Conservation (phyloP, 2,113 vertebrate species). For the Pollimyrus isidori region DNA sequence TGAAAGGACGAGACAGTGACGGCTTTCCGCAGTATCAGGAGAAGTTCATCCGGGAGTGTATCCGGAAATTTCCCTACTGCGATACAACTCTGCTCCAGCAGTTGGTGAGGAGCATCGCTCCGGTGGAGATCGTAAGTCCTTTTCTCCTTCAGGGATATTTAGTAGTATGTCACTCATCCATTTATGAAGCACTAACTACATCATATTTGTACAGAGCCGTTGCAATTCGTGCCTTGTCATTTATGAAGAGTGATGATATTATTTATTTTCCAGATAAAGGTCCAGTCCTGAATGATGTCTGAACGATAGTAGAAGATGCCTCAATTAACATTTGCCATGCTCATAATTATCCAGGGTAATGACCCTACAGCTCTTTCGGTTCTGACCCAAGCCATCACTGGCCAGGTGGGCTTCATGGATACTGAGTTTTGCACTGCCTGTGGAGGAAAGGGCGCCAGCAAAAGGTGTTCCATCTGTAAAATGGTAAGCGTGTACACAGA, state of each 20-base stretch:
- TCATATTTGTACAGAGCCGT: not conserved
- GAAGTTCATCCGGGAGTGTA: slow-evolving; percentile 87
- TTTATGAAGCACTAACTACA: not conserved
- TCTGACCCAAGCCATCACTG: slow-evolving; percentile 92
- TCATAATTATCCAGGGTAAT: slow-evolving; percentile 64
- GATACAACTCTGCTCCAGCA: slow-evolving; percentile 93
- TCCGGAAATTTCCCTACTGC: slow-evolving; percentile 91
- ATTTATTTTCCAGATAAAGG: not conserved
- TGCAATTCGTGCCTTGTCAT: not conserved
- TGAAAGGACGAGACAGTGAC: slow-evolving; percentile 83
- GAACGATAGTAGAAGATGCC: not conserved
- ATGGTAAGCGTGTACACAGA: slow-evolving; percentile 63
- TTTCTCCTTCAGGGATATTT: not conserved
- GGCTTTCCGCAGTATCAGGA: slow-evolving; percentile 88
- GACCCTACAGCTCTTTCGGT: slow-evolving; percentile 94
- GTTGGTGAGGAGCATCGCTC: slow-evolving; percentile 90
- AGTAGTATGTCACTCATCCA: not conserved
- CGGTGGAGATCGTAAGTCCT: slow-evolving; percentile 87
- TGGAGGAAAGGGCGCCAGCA: slow-evolving; percentile 89
- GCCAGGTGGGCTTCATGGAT: slow-evolving; percentile 94
- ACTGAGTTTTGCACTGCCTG: slow-evolving; percentile 92
- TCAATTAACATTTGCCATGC: not conserved
- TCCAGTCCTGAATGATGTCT: not conserved
- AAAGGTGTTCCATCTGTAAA: slow-evolving; percentile 93
- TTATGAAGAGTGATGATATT: not conserved